Evolutionary conservation across 1,140 invertebrate genomes (phyloP), one percentile per base, ranked within the genome.

Genomic region (Metopolophium dirhodum): DNA sequence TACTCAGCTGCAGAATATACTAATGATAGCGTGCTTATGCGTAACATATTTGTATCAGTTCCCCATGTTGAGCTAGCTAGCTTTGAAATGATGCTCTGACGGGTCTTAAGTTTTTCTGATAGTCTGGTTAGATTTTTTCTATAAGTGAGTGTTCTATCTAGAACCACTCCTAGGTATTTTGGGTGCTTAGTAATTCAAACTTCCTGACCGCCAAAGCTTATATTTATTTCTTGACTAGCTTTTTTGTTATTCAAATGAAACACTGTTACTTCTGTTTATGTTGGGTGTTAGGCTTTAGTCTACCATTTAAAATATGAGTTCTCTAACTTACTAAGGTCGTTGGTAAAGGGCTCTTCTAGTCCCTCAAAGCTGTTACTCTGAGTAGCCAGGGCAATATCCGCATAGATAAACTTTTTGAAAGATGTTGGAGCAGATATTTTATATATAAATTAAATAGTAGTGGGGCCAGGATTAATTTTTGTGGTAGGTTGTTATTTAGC

Each of bases 401-500:
- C 92, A 49, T 93, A 93, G 14, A 93, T 93, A 30, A 93, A 93
- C 83, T 93, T 77, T 51, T 51, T 54, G 83, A 2, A 4, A 41
- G 41, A 41, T 41, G 41, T 41, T 41, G 41, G 41, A 41, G 41
- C 2, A 86, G 41, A 41, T 86, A 23, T 22, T 41, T 86, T 45
- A 41, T 86, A 30, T 86, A 86, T 45, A 45, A 23, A 41, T 45
- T 45, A 14, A 86, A 86, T 54, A 88, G 18, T 41, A 92, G 26
- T 54, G 82, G 35, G 18, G 37, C 18, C 20, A 83, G 20, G 82
- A 47, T 23, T 9, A 41, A 86, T 86, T 9, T 61, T 68, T 93
- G 93, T 26, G 91, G 20, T 61, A 94, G n/a, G 30, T 91, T 14
- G 90, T 94, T 94, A 85, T 89, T 94, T 88, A 94, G 93, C 20